Evolutionary conservation across 2,113 vertebrate species (phyloP).

Genomic region (Pluvianellus socialis): DNA sequence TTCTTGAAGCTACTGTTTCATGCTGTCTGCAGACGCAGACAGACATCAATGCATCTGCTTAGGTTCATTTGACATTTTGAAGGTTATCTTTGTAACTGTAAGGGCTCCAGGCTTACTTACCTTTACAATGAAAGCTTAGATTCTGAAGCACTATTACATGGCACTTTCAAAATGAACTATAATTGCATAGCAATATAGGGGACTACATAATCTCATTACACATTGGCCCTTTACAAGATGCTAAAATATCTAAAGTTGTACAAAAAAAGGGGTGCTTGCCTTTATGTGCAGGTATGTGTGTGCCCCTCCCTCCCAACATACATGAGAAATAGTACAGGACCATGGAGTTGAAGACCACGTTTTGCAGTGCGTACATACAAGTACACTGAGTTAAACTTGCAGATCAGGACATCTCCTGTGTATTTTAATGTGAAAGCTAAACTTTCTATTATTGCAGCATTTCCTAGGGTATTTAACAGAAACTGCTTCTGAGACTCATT

Average conservation of each 20-base stretch:
- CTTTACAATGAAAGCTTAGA: slow-evolving; percentile 21
- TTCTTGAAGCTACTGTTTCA: slow-evolving; percentile 40
- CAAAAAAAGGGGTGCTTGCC: not conserved
- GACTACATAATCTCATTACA: not conserved
- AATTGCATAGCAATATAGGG: slow-evolving; percentile 30
- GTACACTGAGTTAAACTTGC: not conserved
- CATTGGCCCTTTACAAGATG: not conserved
- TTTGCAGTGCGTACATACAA: not conserved
- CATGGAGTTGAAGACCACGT: not conserved
- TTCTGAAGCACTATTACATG: slow-evolving; percentile 18
- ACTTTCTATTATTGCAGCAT: not conserved
- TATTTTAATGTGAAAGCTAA: not conserved
- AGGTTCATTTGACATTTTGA: slow-evolving; percentile 43
- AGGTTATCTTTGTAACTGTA: slow-evolving; percentile 56
- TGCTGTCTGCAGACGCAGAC: slow-evolving; percentile 13
- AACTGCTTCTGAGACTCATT: not conserved
- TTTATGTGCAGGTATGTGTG: rapidly evolving
- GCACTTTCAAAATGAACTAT: slow-evolving; percentile 15
- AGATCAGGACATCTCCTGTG: not conserved
- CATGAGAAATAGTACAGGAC: not conserved
- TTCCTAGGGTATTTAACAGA: slow-evolving; percentile 4
- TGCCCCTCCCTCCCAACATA: no score
- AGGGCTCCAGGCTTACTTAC: slow-evolving; percentile 35
- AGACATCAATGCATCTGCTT: slow-evolving; percentile 15
- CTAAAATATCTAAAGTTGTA: not conserved